Evolutionary conservation across 2,797 vertebrate genomes (phyloP).

Genomic region (Platalea minor): DNA sequence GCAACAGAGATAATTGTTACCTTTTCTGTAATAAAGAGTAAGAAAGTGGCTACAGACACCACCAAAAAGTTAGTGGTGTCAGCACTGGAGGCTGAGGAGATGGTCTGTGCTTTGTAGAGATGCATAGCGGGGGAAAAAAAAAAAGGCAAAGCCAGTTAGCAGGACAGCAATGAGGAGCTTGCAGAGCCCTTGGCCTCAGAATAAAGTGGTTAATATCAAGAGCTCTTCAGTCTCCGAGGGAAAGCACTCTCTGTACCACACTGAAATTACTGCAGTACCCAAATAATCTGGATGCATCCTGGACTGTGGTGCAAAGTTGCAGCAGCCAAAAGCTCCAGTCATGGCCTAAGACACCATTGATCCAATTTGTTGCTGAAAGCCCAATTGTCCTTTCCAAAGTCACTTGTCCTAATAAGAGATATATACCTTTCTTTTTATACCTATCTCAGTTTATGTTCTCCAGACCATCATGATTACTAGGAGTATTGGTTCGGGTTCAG

Average conservation of each 20-base stretch:
- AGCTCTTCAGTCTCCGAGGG: background rate
- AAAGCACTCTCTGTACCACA: background rate
- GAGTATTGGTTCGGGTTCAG: background rate
- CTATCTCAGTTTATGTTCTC: background rate
- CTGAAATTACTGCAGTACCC: background rate
- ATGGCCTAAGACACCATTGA: background rate
- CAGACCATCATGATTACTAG: background rate
- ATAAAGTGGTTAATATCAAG: background rate
- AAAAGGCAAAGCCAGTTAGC: background rate
- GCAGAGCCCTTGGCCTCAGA: background rate
- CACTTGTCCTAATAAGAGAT: background rate
- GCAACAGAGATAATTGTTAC: background rate
- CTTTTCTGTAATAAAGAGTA: background rate
- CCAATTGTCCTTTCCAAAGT: background rate
- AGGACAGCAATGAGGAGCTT: background rate
- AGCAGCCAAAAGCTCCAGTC: background rate
- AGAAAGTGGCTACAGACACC: background rate
- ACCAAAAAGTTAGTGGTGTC: background rate
- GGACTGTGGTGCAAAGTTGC: background rate
- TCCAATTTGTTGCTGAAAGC: background rate
- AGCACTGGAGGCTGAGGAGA: background rate
- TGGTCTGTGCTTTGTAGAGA: background rate
- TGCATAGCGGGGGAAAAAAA: background rate
- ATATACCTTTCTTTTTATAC: background rate
- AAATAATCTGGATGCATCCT: background rate